Conservation (phyloP, 2,888 invertebrate genomes). For the Dendrolimus pini region DNA sequence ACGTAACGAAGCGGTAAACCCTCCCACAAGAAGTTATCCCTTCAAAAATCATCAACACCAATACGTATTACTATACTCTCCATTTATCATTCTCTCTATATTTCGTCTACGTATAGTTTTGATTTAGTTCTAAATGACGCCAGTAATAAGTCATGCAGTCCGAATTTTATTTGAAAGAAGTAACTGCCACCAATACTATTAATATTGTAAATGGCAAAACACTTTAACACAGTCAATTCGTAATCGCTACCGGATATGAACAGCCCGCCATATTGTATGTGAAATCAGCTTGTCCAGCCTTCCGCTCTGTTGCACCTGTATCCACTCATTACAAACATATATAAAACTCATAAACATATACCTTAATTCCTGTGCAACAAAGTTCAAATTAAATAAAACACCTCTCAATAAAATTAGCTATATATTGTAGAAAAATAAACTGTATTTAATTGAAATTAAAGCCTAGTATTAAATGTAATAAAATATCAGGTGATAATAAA, state of each 20-base stretch:
- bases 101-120: too few species aligned
- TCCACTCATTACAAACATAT: slow-evolving; percentile 7
- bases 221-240: slow-evolving; percentile 27
- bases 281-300: slow-evolving; percentile 67
- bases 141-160: too few species aligned
- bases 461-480: slow-evolving; percentile 26
- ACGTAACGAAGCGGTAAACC: too few species aligned
- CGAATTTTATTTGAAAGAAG: too few species aligned
- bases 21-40: too few species aligned
- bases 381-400: neutral
- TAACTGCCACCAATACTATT: too few species aligned
- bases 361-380: neutral
- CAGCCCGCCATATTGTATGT: slow-evolving; percentile 67
- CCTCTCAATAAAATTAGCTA: neutral
- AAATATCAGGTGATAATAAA: slow-evolving; percentile 58
- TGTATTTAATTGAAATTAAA: slow-evolving; percentile 21
- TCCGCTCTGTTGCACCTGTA: slow-evolving; percentile 65
- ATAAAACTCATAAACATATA: slow-evolving; percentile 4
- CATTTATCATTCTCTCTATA: too few species aligned
- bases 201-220: too few species aligned
- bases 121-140: too few species aligned
- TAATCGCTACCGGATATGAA: slow-evolving; percentile 67
- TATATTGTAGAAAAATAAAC: slow-evolving; percentile 4
- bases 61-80: too few species aligned
- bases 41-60: too few species aligned